Conservation (phyloP, 2,888 invertebrate species). For the Ichneumon xanthorius region DNA sequence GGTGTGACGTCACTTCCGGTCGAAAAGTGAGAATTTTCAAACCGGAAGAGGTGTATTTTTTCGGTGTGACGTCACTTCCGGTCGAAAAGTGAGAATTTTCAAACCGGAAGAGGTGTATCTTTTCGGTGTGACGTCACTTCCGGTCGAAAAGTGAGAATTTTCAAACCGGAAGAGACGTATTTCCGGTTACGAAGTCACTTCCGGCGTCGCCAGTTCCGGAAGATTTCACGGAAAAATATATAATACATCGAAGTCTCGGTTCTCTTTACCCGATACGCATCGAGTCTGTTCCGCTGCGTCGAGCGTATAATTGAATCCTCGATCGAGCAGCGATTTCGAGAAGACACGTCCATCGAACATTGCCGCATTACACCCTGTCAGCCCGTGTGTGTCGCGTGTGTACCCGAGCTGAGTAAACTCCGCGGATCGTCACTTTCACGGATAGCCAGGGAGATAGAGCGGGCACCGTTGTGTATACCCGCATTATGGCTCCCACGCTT, state of each 20-base stretch:
- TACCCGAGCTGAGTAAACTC: slow-evolving; percentile 27
- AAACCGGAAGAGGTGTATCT: too few species aligned
- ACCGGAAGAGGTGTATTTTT: too few species aligned
- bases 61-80: too few species aligned
- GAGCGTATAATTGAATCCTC: slow-evolving; percentile 30
- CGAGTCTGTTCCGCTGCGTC: not conserved
- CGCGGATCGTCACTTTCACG: slow-evolving; percentile 23
- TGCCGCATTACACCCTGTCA: not conserved
- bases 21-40: too few species aligned
- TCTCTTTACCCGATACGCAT: not conserved
- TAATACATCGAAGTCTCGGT: not conserved
- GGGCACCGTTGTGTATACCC: not conserved
- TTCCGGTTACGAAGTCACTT: too few species aligned
- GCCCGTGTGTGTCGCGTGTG: not conserved
- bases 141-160: too few species aligned
- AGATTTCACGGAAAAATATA: too few species aligned
- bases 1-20: too few species aligned
- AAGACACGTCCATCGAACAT: not conserved
- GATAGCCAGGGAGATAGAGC: not conserved
- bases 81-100: too few species aligned
- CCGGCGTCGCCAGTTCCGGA: too few species aligned
- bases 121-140: too few species aligned
- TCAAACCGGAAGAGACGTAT: too few species aligned
- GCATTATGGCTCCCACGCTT: not conserved
- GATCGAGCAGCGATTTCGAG: slow-evolving; percentile 30